phyloP scores from a whole-genome alignment of 2,797 vertebrate species.

The Ptychadena robeensis region DNA sequence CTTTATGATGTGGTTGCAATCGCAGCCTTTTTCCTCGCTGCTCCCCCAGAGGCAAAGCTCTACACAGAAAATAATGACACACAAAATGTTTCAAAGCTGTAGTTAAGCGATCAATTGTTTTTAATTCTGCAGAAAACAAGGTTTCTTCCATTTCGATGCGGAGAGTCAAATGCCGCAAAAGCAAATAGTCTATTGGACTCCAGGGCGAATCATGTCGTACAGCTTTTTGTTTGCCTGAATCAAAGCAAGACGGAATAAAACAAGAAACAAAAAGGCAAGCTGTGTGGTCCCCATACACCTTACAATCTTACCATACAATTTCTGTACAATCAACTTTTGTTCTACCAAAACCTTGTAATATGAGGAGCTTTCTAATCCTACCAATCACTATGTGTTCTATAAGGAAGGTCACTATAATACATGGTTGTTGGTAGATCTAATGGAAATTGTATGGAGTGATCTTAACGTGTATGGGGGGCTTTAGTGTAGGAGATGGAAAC shows the following conservation, averaged over 20 bases:
- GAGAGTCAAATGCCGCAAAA: constrained; percentile 23
- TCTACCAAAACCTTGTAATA: too few relatives aligned
- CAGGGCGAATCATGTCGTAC: constrained; percentile 7
- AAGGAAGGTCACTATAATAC: too few relatives aligned
- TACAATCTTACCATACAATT: too few relatives aligned
- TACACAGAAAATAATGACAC: constrained; percentile 57
- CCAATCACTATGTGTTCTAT: too few relatives aligned
- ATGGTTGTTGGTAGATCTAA: too few relatives aligned
- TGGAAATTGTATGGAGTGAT: too few relatives aligned
- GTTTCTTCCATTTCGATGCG: constrained; percentile 39
- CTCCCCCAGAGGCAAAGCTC: constrained; percentile 31
- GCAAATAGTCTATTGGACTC: constrained; percentile 31
- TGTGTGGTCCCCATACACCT: too few relatives aligned
- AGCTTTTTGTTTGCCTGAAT: neutral
- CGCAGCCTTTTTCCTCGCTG: constrained; percentile 20
- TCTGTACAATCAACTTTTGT: too few relatives aligned
- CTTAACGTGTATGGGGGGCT: too few relatives aligned
- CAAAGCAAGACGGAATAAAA: neutral
- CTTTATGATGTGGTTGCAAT: constrained; percentile 24
- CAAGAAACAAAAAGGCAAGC: neutral
- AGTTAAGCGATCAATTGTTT: constrained; percentile 58
- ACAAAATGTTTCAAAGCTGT: constrained; percentile 56
- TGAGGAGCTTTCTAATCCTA: too few relatives aligned
- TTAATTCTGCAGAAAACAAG: constrained; percentile 56
- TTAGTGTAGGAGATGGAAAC: too few relatives aligned